Percentiles rank a stretch among this genome's conserved stretches.
These are phyloP conservation scores for Brachirus orientalis DNA, from an alignment of 2,113 vertebrate species.

Conservation along the genomic window DNA sequence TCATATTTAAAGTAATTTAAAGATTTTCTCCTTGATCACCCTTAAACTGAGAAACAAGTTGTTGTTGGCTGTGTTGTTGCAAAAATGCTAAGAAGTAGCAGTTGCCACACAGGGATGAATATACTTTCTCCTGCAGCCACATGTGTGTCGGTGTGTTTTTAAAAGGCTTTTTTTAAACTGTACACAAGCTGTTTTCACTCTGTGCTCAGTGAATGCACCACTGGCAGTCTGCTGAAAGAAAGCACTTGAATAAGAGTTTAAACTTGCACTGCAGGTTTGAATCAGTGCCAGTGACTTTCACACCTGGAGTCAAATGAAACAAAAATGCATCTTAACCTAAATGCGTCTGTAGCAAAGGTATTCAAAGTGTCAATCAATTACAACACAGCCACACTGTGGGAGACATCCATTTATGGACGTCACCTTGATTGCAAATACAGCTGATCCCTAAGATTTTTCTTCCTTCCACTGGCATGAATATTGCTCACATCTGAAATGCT, in stretches of 20 bases:
- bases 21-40: slow-evolving; percentile 32
- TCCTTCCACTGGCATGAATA: slow-evolving; percentile 59
- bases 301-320: slow-evolving; percentile 47
- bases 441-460: slow-evolving; percentile 35
- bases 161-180: slow-evolving; percentile 33
- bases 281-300: slow-evolving; percentile 36
- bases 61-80: slow-evolving; percentile 54
- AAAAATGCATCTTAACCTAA: slow-evolving; percentile 50
- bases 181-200: slow-evolving; percentile 53
- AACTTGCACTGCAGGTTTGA: slow-evolving; percentile 10
- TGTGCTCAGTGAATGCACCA: slow-evolving; percentile 41
- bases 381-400: slow-evolving; percentile 10
- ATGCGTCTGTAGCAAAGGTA: no score
- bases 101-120: slow-evolving; percentile 26
- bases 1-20: slow-evolving; percentile 40
- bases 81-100: slow-evolving; percentile 36
- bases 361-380: no score
- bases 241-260: slow-evolving; percentile 40
- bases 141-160: slow-evolving; percentile 16
- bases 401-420: slow-evolving; percentile 17
- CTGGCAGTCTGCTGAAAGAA: slow-evolving; percentile 50
- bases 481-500: slow-evolving; percentile 51
- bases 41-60: slow-evolving; percentile 33
- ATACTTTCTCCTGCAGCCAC: slow-evolving; percentile 6
- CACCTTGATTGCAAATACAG: slow-evolving; percentile 66